These are phyloP conservation scores for Sarcophaga peregrina DNA, from an alignment of 1,140 invertebrate genomes.

Conservation along the genomic window DNA sequence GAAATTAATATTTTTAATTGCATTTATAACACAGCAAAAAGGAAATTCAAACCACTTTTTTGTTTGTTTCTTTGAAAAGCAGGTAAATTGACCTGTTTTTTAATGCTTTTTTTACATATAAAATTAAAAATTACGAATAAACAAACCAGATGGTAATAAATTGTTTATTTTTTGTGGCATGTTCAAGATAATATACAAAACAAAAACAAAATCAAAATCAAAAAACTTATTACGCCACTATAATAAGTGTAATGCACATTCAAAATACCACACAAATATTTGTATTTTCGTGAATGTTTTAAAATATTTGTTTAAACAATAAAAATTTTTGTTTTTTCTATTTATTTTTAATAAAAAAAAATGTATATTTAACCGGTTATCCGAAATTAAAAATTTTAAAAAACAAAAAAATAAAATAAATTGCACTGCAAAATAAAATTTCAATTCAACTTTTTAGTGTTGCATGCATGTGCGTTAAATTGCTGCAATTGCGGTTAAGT, in stretches of 20 bases:
- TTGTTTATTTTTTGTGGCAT: background rate
- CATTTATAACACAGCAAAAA: background rate
- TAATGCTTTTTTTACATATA: background rate
- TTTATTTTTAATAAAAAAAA: too few relatives aligned
- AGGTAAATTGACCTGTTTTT: slow-evolving; percentile 4
- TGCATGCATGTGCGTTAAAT: background rate
- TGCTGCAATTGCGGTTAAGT: background rate
- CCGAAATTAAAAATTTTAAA: background rate
- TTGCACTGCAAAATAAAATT: background rate
- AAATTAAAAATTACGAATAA: background rate
- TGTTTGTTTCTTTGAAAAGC: background rate
- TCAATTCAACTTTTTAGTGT: background rate
- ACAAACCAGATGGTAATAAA: background rate
- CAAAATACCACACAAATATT: background rate
- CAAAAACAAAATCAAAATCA: too few relatives aligned
- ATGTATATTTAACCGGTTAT: background rate
- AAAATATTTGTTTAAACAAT: background rate
- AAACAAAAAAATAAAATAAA: too few relatives aligned
- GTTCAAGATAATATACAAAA: too few relatives aligned
- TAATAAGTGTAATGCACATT: background rate
- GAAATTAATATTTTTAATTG: background rate
- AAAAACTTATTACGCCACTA: background rate
- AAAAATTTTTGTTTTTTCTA: too few relatives aligned
- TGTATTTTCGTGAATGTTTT: background rate
- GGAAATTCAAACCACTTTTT: slow-evolving; percentile 15